phyloP scores from a whole-genome alignment of 1,140 invertebrate species.

The Ceratina japonica region DNA sequence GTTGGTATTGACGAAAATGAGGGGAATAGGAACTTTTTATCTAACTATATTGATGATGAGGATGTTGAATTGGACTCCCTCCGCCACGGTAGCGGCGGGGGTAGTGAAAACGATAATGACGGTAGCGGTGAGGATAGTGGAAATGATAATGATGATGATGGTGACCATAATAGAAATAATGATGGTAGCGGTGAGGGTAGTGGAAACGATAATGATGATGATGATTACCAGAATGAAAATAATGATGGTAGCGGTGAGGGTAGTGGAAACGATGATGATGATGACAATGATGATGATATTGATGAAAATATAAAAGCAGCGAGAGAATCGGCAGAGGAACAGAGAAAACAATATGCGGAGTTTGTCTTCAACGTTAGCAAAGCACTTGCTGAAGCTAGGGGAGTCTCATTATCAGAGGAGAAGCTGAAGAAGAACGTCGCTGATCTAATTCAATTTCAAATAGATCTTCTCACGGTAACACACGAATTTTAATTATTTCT shows the following conservation, averaged over 20 bases:
- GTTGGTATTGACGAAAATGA: too few relatives aligned
- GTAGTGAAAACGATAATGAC: too few relatives aligned
- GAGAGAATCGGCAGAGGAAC: not conserved
- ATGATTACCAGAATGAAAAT: too few relatives aligned
- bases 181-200: too few relatives aligned
- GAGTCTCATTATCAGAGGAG: not conserved
- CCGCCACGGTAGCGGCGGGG: too few relatives aligned
- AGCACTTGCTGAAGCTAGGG: conserved; percentile 30
- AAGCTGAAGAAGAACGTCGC: conserved; percentile 17
- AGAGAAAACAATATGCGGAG: not conserved
- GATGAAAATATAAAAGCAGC: not conserved
- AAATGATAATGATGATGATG: not conserved
- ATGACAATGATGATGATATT: not conserved
- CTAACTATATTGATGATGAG: too few relatives aligned
- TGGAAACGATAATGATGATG: not conserved
- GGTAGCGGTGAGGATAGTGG: not conserved
- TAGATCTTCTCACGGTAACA: not conserved
- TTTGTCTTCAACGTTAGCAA: conserved; percentile 35
- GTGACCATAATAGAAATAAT: too few relatives aligned
- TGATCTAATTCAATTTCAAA: conserved; percentile 39
- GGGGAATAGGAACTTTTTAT: too few relatives aligned
- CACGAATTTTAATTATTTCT: not conserved
- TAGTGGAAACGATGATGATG: not conserved
- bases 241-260: too few relatives aligned
- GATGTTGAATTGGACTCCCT: too few relatives aligned